phyloP scores from a whole-genome alignment of 2,113 vertebrate species.

The Sus scrofa region T2T-Sscrofa CM000820.6:108497501-108498000 shows the following conservation, averaged over 20 bases:
- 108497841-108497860: neutral
- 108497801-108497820: neutral
- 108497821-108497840: neutral
- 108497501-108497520: too few species aligned
- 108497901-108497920: neutral
- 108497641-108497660: neutral
- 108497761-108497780: neutral
- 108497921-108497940: neutral
- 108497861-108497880: neutral
- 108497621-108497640: neutral
- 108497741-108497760: neutral
- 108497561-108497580: neutral
- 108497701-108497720: neutral
- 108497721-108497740: neutral
- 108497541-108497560: neutral
- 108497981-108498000: neutral
- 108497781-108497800: neutral
- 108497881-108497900: neutral
- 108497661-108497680: neutral
- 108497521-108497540: too few species aligned
- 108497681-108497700: neutral
- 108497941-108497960: neutral
- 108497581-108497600: neutral
- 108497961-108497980: neutral
- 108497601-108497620: neutral